A percentile compares a stretch with the other conserved stretches of the same genome.
Evolutionary conservation across 2,888 invertebrate species (phyloP).

Genomic region (Mesorhabditis spiculigera): DNA sequence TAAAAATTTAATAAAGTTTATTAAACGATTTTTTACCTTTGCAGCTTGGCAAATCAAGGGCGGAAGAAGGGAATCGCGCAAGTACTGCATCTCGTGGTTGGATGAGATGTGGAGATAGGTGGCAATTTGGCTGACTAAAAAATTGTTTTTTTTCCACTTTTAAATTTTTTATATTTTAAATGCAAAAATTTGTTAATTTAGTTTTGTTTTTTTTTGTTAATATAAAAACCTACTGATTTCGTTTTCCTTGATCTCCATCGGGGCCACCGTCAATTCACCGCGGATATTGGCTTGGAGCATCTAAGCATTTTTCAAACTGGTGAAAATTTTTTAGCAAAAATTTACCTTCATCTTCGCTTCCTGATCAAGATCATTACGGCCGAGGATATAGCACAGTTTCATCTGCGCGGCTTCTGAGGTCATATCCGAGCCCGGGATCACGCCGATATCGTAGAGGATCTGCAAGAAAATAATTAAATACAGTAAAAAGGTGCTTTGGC

Average conservation of each 20-base stretch:
- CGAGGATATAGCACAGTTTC: constrained; percentile 83
- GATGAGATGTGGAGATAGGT: constrained; percentile 49
- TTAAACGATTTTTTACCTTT: constrained; percentile 49
- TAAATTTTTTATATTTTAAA: constrained; percentile 3
- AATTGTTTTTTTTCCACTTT: neutral
- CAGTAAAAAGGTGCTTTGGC: neutral
- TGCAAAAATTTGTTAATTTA: constrained; percentile 6
- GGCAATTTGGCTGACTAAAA: constrained; percentile 52
- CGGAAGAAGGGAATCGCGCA: constrained; percentile 68
- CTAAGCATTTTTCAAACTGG: constrained; percentile 60
- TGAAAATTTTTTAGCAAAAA: neutral
- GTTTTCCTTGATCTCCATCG: constrained; percentile 38
- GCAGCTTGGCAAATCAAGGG: constrained; percentile 72
- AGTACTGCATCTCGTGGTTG: constrained; percentile 43
- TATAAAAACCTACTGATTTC: constrained; percentile 52
- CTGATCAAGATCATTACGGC: constrained; percentile 67
- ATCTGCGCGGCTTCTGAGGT: constrained; percentile 89
- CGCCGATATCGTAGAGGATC: constrained; percentile 71
- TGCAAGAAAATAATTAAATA: constrained; percentile 39
- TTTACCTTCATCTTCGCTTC: constrained; percentile 59
- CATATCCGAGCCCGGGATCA: constrained; percentile 80
- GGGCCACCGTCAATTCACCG: constrained; percentile 72
- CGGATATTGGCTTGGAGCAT: constrained; percentile 75
- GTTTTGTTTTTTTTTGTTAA: constrained; percentile 2
- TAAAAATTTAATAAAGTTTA: constrained; percentile 1